phyloP scores from a whole-genome alignment of 2,888 invertebrate genomes.

The Eurytoma californica region DNA sequence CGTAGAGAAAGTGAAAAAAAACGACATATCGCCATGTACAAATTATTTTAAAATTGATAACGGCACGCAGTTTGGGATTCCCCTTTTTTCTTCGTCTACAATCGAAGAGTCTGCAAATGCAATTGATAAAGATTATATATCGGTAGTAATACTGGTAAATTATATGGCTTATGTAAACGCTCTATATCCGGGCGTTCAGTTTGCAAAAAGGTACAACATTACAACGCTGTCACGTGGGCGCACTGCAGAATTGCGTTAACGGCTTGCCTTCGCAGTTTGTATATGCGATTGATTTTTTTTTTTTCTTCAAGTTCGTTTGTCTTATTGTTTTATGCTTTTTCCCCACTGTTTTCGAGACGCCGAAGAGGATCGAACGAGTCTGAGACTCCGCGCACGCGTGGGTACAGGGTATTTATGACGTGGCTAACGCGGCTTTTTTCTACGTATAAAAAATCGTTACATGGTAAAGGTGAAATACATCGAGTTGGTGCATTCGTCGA shows the following conservation, averaged over 20 bases:
- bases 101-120: slow-evolving; percentile 37
- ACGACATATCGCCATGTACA: neutral
- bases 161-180: slow-evolving; percentile 70
- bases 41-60: slow-evolving; percentile 23
- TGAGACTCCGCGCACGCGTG: neutral
- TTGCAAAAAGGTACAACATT: slow-evolving; percentile 41
- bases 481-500: slow-evolving; percentile 20
- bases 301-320: neutral
- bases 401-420: neutral
- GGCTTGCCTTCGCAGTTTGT: slow-evolving; percentile 14
- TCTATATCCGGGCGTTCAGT: slow-evolving; percentile 21
- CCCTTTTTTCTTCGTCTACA: neutral
- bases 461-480: slow-evolving; percentile 42
- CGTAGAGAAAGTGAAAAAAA: slow-evolving; percentile 20
- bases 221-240: slow-evolving; percentile 10
- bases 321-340: neutral
- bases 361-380: slow-evolving; percentile 24
- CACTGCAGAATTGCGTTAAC: slow-evolving; percentile 4
- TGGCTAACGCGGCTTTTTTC: slow-evolving; percentile 15
- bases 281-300: neutral
- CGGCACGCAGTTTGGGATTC: neutral
- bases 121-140: slow-evolving; percentile 49
- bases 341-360: neutral
- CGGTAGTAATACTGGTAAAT: slow-evolving; percentile 72
- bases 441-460: slow-evolving; percentile 45